Base-by-base conservation (phyloP, 2,797 vertebrate genomes). In the Cirrhinus mrigala region DNA sequence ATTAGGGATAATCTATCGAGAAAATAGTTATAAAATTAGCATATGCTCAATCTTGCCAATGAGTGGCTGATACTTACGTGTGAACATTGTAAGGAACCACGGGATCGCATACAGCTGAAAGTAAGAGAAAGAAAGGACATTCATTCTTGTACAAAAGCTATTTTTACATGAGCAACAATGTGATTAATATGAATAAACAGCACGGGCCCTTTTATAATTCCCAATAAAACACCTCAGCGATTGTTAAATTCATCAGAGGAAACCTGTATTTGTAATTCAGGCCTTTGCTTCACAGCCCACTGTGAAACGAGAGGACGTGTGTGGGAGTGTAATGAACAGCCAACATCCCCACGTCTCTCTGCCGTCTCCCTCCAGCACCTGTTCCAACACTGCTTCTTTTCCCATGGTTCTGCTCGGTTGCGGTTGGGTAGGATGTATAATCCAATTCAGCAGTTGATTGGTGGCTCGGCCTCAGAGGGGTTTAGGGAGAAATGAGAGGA, bases 51-150 rank as follows among this genome's bases (percentile, higher is more conserved):
- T 64, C 14, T 27, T 66, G 27, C 62, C 27, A 33, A 8, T 7
- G 40, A 70, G 9, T 15, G 24, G 70, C 40, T 15, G 15, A 40
- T 87, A 98, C 98, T 99, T 93, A 99, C 98, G 98, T 90, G 98
- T 99, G 93, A 99, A 99, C 98, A 99, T 99, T 18, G 98, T 99
- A 82, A 99, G 96, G 94, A 99, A 99, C 98, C 98, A 99, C 29
- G 98, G 98, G 91, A 99, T 99, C 0, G 98, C 98, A 85, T 99
- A 99, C 5, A 99, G 97, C 98, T 99, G 94, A 79, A 85, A 62
- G 6, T 16, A 77, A 86, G 15, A 86, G 8, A 88, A 77, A 88
- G 12, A 29, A 70, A 58, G 48, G 48, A 52, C 7, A 56, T 86
- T 79, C 76, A 71, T 14, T 78, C 0, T 18, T 9, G 52, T 73